These are phyloP conservation scores for Pherbina coryleti DNA, from an alignment of 2,888 invertebrate species.

Conservation along the genomic window DNA sequence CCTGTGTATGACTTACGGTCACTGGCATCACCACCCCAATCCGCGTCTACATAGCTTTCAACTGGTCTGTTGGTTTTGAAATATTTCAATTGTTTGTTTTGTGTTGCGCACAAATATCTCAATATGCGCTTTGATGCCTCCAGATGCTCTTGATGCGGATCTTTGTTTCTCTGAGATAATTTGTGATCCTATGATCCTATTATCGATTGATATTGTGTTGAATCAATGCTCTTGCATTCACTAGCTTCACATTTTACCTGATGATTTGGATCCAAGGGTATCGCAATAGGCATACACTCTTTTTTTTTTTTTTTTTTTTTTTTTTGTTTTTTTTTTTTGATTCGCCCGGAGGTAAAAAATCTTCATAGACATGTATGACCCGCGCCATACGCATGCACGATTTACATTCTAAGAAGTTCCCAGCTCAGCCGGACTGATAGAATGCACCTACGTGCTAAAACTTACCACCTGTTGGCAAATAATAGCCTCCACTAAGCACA, in stretches of 20 bases:
- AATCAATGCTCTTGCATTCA: constrained; percentile 28
- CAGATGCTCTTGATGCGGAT: constrained; percentile 44
- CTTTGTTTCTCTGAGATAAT: constrained; percentile 38
- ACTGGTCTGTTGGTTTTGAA: constrained; percentile 14
- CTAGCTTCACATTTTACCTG: constrained; percentile 34
- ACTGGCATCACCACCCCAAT: constrained; percentile 44
- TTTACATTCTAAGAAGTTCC: too few species aligned
- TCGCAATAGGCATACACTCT: constrained; percentile 28
- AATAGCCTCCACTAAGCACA: too few species aligned
- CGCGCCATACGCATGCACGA: too few species aligned
- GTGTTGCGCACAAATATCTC: constrained; percentile 40
- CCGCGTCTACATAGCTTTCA: constrained; percentile 43
- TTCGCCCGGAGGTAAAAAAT: too few species aligned
- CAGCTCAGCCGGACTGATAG: too few species aligned
- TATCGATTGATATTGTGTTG: constrained; percentile 40
- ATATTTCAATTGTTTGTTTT: constrained; percentile 29
- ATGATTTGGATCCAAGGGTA: constrained; percentile 40
- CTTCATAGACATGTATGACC: too few species aligned
- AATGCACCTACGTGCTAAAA: too few species aligned
- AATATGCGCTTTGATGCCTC: constrained; percentile 43
- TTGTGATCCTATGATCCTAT: constrained; percentile 45
- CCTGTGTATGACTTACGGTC: constrained; percentile 45
- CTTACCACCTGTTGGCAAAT: too few species aligned
- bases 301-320: too few species aligned
- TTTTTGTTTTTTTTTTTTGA: too few species aligned